Evolutionary conservation across 2,888 invertebrate species (phyloP).

Genomic region (Diarsia mendica): DNA sequence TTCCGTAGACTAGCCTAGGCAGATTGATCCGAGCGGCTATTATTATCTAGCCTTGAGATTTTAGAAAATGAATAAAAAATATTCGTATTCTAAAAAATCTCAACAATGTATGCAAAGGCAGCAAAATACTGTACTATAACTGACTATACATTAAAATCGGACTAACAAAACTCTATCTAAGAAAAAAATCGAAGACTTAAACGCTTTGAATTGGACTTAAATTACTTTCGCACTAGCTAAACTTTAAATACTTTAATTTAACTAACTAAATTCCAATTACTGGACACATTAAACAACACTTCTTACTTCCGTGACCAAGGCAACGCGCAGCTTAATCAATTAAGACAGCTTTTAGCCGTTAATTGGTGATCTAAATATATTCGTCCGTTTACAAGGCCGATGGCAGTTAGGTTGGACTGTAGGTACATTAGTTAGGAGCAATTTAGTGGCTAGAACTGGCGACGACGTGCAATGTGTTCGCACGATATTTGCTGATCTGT

Average conservation of each 20-base stretch:
- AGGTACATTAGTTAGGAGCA: constrained; percentile 74
- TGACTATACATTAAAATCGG: neutral
- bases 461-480: constrained; percentile 75
- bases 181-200: neutral
- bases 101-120: no score
- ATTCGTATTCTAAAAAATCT: no score
- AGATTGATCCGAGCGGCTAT: no score
- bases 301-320: constrained; percentile 57
- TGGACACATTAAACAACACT: constrained; percentile 47
- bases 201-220: neutral
- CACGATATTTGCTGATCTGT: constrained; percentile 68
- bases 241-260: constrained; percentile 15
- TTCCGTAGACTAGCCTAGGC: no score
- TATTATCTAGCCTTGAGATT: no score
- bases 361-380: constrained; percentile 62
- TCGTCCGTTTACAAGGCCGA: constrained; percentile 41
- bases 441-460: constrained; percentile 73
- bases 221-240: constrained; percentile 9
- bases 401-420: constrained; percentile 43
- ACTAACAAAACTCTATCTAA: neutral
- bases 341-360: constrained; percentile 60
- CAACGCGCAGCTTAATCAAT: constrained; percentile 62
- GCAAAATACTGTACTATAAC: no score
- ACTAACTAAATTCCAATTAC: constrained; percentile 36
- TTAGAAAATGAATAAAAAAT: no score